A percentile compares a stretch with the other conserved stretches of the same genome.
Conservation (phyloP, 2,888 invertebrate genomes). For the Onchidella celtica region DNA sequence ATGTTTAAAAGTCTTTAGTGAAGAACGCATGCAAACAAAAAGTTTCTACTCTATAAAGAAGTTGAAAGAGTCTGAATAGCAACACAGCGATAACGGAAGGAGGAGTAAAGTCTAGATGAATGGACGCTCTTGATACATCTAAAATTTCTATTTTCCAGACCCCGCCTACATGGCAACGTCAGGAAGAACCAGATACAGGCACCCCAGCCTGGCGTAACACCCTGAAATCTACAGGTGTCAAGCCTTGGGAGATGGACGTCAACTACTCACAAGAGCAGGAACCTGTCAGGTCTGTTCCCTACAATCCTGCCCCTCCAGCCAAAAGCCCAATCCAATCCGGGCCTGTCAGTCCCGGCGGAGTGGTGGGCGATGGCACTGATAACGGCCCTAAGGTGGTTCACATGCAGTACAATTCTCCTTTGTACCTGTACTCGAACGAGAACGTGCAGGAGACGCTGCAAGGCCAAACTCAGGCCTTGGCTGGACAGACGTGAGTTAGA, state of each 20-base stretch:
- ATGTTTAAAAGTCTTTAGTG: too few relatives aligned
- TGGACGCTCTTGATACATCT: too few relatives aligned
- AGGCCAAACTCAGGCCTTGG: conserved; percentile 71
- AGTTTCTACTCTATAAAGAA: too few relatives aligned
- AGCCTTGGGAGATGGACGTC: conserved; percentile 57
- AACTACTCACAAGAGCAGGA: conserved; percentile 50
- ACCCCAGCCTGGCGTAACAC: conserved; percentile 64
- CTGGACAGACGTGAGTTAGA: conserved; percentile 56
- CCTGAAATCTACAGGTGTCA: conserved; percentile 61
- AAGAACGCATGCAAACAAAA: too few relatives aligned
- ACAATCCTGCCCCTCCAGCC: conserved; percentile 41
- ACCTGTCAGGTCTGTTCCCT: conserved; percentile 55
- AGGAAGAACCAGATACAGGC: conserved; percentile 19
- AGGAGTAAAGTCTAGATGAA: too few relatives aligned
- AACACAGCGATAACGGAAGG: too few relatives aligned
- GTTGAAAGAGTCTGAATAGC: too few relatives aligned
- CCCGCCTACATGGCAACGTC: conserved; percentile 41
- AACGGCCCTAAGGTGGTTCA: conserved; percentile 72
- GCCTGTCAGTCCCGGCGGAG: conserved; percentile 52
- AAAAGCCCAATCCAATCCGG: conserved; percentile 52
- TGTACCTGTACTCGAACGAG: conserved; percentile 76
- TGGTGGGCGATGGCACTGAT: conserved; percentile 18
- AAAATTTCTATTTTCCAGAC: conserved; percentile 12
- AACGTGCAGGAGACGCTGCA: conserved; percentile 75
- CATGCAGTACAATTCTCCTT: conserved; percentile 79